Base-by-base conservation (phyloP, 2,113 vertebrate species). In the Cygnus buccinator region DNA sequence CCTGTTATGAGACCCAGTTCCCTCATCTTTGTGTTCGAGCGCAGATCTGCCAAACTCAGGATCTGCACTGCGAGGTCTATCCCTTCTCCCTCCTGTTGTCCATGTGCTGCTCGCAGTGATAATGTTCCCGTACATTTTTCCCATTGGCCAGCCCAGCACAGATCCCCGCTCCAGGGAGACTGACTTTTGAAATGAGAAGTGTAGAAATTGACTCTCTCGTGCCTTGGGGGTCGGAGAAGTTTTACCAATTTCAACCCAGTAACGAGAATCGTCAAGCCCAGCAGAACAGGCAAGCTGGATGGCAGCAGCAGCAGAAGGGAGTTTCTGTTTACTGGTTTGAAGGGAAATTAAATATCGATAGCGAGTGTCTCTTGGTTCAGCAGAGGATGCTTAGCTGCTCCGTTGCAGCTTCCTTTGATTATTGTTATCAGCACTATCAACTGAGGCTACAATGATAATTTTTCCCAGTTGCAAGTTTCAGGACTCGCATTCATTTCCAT, bases 401-500 rank as follows among this genome's bases (percentile, higher is more conserved):
- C 80, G 48, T 83, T 86, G 41, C 70, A 87, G 63, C 57, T 65
- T 83, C 37, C 61, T 81, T 92, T 90, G 72, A 31, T 88, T 57
- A 23, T 90, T 72, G 87, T 87, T 77, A 78, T 94, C 83, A 44
- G 43, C 15, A 18, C 84, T 84, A n/a, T 94, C 87, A 92, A 18
- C 50, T 3, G 25, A 91, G 79, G 62, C 84, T 81, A 3, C 65
- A 31, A 7, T 87, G 73, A 66, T 86, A 14, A 28, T 74, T 92
- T 52, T 93, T 68, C 58, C 33, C 43, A 89, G 5, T 90, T 95
- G 70, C 50, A 68, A 58, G 62, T 81, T 93, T 88, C 52, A 44
- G 31, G 84, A 57, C 44, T 73, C 22, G 87, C 82, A 16, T 22
- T 9, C 65, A 89, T 83, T 39, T 96, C 71, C n/a, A 4, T 63